phyloP scores from a whole-genome alignment of 2,888 invertebrate species.

The Xylocampa areola region DNA sequence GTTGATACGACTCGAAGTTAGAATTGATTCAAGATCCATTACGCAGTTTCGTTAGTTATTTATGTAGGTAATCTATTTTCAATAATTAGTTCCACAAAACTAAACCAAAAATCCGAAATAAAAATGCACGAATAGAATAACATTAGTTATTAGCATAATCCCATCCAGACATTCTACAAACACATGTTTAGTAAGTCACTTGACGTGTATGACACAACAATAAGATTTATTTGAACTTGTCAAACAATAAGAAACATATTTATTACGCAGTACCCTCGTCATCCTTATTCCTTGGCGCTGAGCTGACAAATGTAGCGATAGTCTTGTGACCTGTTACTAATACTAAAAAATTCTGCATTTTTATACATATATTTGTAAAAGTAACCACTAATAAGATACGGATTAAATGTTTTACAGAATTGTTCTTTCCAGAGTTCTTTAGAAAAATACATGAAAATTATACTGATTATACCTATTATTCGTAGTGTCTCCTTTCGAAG shows the following conservation, averaged over 20 bases:
- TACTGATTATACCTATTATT: no score
- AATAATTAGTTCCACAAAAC: no score
- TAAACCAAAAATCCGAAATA: no score
- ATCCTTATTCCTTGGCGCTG: constrained; percentile 11
- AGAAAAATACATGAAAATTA: no score
- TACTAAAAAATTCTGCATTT: constrained; percentile 23
- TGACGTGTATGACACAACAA: constrained; percentile 9
- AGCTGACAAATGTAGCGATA: constrained; percentile 33
- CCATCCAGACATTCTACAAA: no score
- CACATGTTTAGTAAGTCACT: background rate
- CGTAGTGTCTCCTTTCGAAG: no score
- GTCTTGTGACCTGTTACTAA: constrained; percentile 26
- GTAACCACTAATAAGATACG: background rate
- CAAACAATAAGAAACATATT: constrained; percentile 24
- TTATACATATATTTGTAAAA: background rate
- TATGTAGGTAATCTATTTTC: no score
- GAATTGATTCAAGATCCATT: background rate
- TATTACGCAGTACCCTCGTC: constrained; percentile 36
- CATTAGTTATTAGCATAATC: background rate
- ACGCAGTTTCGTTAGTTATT: no score
- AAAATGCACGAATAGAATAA: no score
- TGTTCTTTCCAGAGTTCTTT: no score
- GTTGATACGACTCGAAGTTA: constrained; percentile 2
- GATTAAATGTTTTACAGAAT: constrained; percentile 1
- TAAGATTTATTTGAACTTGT: constrained; percentile 11